Conservation (phyloP, 2,797 vertebrate genomes). For the Syngnathus rostellatus region DNA sequence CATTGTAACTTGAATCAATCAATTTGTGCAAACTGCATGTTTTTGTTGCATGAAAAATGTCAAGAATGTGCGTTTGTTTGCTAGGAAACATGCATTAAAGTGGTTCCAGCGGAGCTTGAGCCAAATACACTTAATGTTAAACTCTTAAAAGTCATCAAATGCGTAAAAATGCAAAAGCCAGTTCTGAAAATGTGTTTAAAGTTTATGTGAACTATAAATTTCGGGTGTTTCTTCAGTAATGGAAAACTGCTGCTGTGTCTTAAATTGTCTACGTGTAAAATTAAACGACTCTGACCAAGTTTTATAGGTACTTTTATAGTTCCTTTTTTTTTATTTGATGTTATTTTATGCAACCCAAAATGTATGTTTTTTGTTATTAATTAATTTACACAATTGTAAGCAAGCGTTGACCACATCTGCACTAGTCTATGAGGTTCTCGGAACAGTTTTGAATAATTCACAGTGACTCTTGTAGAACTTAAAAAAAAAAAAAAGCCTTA, state of each 20-base stretch:
- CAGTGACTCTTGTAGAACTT: neutral
- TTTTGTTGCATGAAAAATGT: neutral
- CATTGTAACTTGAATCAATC: neutral
- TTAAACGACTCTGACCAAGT: no score
- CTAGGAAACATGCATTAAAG: neutral
- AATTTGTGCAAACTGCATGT: neutral
- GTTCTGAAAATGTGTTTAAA: neutral
- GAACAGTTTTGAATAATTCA: neutral
- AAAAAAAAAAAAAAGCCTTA: no score
- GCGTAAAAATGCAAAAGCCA: neutral
- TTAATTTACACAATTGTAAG: neutral
- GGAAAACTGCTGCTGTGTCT: no score
- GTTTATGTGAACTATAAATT: no score
- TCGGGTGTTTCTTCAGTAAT: no score
- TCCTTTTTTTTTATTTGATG: neutral
- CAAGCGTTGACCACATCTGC: neutral
- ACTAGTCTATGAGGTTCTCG: neutral
- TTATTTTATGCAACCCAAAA: neutral
- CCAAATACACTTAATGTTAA: neutral
- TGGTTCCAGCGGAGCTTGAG: neutral
- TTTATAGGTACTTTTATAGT: neutral
- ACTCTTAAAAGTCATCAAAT: neutral
- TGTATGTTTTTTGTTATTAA: neutral
- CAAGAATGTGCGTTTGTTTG: neutral
- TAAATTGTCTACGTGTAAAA: no score